phyloP scores from a whole-genome alignment of 2,888 invertebrate genomes.

The Netelia inedita region DNA sequence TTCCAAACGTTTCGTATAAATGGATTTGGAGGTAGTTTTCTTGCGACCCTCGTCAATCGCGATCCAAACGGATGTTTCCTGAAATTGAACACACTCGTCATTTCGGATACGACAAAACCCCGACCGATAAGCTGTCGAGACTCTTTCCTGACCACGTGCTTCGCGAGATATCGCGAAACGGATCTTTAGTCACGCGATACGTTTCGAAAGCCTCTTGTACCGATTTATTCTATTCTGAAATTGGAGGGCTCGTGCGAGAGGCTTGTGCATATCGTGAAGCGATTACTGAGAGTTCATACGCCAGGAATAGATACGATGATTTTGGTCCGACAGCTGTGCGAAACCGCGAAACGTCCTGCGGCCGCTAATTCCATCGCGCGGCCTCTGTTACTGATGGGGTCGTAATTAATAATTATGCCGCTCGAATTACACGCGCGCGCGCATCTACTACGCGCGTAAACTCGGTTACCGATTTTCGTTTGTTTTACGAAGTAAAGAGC shows the following conservation, averaged over 20 bases:
- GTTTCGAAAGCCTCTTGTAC: neutral
- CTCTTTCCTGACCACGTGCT: neutral
- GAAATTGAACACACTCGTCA: conserved; percentile 28
- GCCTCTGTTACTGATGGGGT: neutral
- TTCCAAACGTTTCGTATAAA: conserved; percentile 19
- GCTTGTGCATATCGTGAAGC: neutral
- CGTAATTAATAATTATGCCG: conserved; percentile 19
- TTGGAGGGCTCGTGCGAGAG: neutral
- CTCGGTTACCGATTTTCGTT: neutral
- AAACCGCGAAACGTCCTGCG: conserved; percentile 23
- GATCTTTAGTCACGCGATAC: neutral
- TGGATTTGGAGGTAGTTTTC: neutral
- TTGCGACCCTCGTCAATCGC: conserved; percentile 28
- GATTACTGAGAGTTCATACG: conserved; percentile 5
- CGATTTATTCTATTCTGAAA: neutral
- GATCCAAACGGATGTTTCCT: conserved; percentile 12
- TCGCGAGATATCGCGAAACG: neutral
- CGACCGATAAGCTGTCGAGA: neutral
- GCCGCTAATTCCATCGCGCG: conserved; percentile 2
- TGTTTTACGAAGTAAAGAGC: neutral
- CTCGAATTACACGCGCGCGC: neutral
- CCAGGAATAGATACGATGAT: neutral
- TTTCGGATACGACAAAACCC: neutral
- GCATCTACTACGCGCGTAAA: neutral
- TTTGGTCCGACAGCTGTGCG: conserved; percentile 7